Evolutionary conservation across 2,113 vertebrate species (phyloP), one percentile per base, ranked within the genome.

Genomic region (Dicaeum eximium): DNA sequence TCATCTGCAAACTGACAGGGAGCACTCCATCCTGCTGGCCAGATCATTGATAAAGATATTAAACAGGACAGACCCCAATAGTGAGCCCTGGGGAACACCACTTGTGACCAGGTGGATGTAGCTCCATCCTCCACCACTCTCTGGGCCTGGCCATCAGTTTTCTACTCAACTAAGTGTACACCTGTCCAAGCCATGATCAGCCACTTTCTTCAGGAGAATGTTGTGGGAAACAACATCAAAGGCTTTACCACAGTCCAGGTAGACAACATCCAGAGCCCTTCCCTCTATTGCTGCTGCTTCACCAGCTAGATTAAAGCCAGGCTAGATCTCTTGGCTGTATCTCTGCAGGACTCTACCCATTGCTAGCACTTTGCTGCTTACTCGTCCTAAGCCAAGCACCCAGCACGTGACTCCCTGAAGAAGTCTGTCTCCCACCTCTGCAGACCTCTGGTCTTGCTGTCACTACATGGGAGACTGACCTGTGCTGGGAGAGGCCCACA

Each of bases 151-250:
- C 24, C 57, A 71, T 25, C 40, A 35, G 40, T 24, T 79, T 71
- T 25, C 15, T 24, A 35, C 30, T 20, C 48, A 47, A 48, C n/a
- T 54, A 53, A n/a, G 24, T 1, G 0, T 6, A 11, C 28, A 78
- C 24, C 47, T 35, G 20, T 10, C 13, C n/a, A 54, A 71, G 65
- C 30, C 70, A 84, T 7, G 15, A 62, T 24, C 33, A 83, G 33
- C 28, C 64, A n/a, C 19, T 24, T 60, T 24, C 54, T 30, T 33
- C 64, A 53, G n/a, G 22, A 58, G 27, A 60, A 61, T 24, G 10
- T 28, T n/a, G 28, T 20, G 47, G 28, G 47, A 61, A 61, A 69
- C 30, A 19, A 28, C 48, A 60, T 20, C 73, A 54, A 54, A 70
- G 20, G 48, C 56, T 62, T 54, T 30, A 20, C 19, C n/a, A 16